Evolutionary conservation across 1,140 invertebrate genomes (phyloP).

Genomic region (Diorhabda sublineata): DNA sequence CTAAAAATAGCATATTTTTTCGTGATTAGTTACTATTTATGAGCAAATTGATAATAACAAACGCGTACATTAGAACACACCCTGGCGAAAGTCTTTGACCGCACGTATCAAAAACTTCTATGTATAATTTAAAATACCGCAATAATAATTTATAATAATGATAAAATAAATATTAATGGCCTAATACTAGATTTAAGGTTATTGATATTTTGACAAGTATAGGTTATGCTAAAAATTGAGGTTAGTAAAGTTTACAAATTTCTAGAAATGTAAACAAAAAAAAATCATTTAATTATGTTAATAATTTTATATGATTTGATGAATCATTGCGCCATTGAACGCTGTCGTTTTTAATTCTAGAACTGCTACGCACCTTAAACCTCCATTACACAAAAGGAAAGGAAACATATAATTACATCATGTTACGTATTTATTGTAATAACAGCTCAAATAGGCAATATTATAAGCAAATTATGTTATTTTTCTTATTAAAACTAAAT

Average conservation of each 20-base stretch:
- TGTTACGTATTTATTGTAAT: constrained; percentile 6
- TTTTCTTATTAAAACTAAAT: background rate
- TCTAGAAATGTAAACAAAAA: constrained; percentile 47
- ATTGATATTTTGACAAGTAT: constrained; percentile 46
- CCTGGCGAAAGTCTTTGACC: background rate
- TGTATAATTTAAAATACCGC: background rate
- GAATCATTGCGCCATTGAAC: constrained; percentile 1
- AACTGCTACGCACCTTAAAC: constrained; percentile 30
- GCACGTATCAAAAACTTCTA: background rate
- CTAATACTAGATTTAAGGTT: constrained; percentile 35
- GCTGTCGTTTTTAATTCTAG: constrained; percentile 16
- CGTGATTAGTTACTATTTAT: background rate
- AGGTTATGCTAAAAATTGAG: constrained; percentile 48
- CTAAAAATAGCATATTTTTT: background rate
- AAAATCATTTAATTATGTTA: constrained; percentile 20
- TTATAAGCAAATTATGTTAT: background rate
- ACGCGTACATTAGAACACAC: background rate
- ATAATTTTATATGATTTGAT: constrained; percentile 11
- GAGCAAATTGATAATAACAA: too few species aligned
- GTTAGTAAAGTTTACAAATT: constrained; percentile 43
- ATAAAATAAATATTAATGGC: constrained; percentile 19
- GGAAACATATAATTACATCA: constrained; percentile 42
- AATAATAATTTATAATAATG: background rate
- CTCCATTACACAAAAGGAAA: constrained; percentile 37
- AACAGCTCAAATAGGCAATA: background rate